phyloP scores from a whole-genome alignment of 2,797 vertebrate genomes.

The Clarias pachynema region DNA sequence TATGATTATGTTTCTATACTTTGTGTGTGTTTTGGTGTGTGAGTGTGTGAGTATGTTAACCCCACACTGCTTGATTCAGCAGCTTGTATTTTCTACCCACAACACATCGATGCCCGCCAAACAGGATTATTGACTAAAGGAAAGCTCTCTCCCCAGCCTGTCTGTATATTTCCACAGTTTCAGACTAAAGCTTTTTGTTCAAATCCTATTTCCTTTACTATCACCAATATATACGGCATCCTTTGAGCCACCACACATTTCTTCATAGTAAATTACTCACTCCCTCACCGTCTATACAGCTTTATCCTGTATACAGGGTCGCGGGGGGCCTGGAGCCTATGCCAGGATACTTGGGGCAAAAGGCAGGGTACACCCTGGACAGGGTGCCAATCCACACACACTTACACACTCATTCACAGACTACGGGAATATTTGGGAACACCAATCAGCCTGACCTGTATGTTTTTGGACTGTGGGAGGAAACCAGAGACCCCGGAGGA shows the following conservation, averaged over 20 bases:
- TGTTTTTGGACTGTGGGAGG: too few species aligned
- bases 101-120: background rate
- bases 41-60: background rate
- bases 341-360: too few species aligned
- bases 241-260: background rate
- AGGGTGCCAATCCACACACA: too few species aligned
- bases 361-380: too few species aligned
- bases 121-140: slow-evolving; percentile 3
- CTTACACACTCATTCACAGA: too few species aligned
- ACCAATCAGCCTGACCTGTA: too few species aligned
- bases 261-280: too few species aligned
- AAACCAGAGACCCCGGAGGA: too few species aligned
- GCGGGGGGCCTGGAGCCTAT: too few species aligned
- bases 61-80: background rate
- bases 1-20: background rate
- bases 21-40: background rate
- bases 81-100: background rate
- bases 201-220: background rate
- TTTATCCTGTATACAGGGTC: too few species aligned
- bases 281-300: too few species aligned
- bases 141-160: background rate
- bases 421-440: too few species aligned
- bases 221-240: background rate
- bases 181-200: background rate
- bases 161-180: background rate